phyloP scores from a whole-genome alignment of 1,140 invertebrate genomes.

The Pseudomyrmex concolor region DNA sequence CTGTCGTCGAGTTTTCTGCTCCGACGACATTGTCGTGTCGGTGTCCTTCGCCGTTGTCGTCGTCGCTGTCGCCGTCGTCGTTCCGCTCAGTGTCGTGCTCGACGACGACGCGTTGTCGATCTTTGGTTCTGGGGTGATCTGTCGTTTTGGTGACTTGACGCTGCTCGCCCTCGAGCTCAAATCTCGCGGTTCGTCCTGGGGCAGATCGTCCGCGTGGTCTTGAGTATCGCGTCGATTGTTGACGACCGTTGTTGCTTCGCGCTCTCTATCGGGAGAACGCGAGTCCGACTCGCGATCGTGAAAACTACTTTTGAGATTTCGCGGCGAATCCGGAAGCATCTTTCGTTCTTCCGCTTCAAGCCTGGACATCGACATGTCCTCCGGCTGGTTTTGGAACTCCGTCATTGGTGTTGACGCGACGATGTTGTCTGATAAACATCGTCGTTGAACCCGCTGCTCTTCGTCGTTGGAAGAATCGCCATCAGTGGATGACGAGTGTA shows the following conservation, averaged over 20 bases:
- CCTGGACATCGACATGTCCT: conserved; percentile 87
- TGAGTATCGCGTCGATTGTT: conserved; percentile 57
- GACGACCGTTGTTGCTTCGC: background rate
- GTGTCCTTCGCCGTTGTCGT: conserved; percentile 32
- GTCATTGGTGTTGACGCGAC: conserved; percentile 32
- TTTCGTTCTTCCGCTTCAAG: conserved; percentile 80
- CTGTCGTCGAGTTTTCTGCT: conserved; percentile 44
- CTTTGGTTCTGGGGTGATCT: conserved; percentile 78
- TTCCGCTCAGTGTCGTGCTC: conserved; percentile 31
- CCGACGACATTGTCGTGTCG: conserved; percentile 2
- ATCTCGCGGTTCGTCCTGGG: conserved; percentile 81
- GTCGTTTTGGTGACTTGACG: conserved; percentile 75
- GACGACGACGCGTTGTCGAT: conserved; percentile 57
- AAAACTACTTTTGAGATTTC: conserved; percentile 43
- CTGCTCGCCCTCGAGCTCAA: conserved; percentile 81
- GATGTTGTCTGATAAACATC: conserved; percentile 48
- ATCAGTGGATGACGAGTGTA: conserved; percentile 87
- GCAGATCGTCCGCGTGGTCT: conserved; percentile 62
- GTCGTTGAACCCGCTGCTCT: conserved; percentile 60
- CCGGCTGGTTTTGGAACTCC: conserved; percentile 86
- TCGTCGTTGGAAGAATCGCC: conserved; percentile 89
- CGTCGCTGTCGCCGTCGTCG: conserved; percentile 58
- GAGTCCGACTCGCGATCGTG: conserved; percentile 69
- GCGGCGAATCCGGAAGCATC: conserved; percentile 72
- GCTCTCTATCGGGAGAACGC: conserved; percentile 67